These are phyloP conservation scores for Ochlodes sylvanus DNA, from an alignment of 2,888 invertebrate genomes.

Conservation along the genomic window DNA sequence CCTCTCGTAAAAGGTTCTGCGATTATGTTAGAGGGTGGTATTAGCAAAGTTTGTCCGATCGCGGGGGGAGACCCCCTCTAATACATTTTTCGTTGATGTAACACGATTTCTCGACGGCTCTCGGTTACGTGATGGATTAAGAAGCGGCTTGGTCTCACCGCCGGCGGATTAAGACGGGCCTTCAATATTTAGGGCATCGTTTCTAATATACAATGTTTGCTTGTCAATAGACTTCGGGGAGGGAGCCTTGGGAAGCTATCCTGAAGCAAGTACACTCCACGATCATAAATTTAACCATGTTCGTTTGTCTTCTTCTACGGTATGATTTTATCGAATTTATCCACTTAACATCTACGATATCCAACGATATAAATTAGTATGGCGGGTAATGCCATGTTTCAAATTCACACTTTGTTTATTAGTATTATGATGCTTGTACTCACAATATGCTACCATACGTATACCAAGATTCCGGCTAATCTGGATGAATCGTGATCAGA, in stretches of 20 bases:
- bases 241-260: slow-evolving; percentile 54
- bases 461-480: no score
- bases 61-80: slow-evolving; percentile 72
- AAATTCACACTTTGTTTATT: no score
- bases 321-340: no score
- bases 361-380: no score
- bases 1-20: slow-evolving; percentile 84
- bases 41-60: slow-evolving; percentile 85
- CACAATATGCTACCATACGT: no score
- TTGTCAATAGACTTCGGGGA: slow-evolving; percentile 74
- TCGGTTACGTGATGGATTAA: slow-evolving; percentile 86
- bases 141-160: slow-evolving; percentile 77
- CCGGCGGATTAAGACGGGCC: slow-evolving; percentile 77
- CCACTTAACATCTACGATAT: no score
- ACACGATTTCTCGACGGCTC: slow-evolving; percentile 85
- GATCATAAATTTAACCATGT: slow-evolving; percentile 8
- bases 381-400: no score
- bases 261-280: background rate
- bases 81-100: slow-evolving; percentile 86
- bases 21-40: slow-evolving; percentile 85
- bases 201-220: slow-evolving; percentile 78
- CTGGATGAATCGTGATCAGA: no score
- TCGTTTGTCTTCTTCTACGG: background rate
- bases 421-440: no score
- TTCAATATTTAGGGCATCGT: slow-evolving; percentile 80